These are phyloP conservation scores for Petromus typicus DNA, from an alignment of 2,113 vertebrate genomes.

Conservation along the genomic window DNA sequence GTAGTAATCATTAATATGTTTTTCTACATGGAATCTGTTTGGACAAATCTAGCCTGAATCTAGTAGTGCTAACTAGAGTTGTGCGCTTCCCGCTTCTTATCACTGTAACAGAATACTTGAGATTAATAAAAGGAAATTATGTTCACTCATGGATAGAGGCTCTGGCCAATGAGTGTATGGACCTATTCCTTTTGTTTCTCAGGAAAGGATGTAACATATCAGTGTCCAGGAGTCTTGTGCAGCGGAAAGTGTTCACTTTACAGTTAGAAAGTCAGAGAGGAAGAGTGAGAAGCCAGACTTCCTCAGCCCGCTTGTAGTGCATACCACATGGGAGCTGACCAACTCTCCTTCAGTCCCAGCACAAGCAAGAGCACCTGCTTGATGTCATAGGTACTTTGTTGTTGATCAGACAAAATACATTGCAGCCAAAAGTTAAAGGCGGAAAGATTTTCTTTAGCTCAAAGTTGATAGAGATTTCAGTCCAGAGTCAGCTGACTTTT, in stretches of 20 bases:
- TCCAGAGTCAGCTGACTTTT: not conserved
- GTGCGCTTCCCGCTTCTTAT: no score
- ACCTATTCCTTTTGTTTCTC: not conserved
- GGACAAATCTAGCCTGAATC: not conserved
- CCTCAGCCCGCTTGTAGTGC: not conserved
- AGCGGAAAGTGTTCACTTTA: not conserved
- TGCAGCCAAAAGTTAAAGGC: not conserved
- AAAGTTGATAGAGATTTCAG: not conserved
- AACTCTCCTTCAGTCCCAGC: not conserved
- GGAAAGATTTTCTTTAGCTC: not conserved
- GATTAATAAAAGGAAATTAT: not conserved
- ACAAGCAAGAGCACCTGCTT: not conserved
- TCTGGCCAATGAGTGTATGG: not conserved
- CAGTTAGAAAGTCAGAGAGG: not conserved
- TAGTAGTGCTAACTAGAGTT: not conserved
- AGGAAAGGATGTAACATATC: not conserved
- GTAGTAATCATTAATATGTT: not conserved
- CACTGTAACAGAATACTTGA: not conserved
- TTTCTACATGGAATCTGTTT: not conserved
- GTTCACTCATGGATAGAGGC: not conserved
- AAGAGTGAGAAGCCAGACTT: not conserved
- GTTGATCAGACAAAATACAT: not conserved
- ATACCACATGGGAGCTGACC: fast-evolving
- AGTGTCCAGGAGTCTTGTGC: not conserved
- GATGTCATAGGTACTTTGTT: not conserved